Conservation (phyloP, 2,797 vertebrate genomes). For the Gallinago nigripennis region DNA sequence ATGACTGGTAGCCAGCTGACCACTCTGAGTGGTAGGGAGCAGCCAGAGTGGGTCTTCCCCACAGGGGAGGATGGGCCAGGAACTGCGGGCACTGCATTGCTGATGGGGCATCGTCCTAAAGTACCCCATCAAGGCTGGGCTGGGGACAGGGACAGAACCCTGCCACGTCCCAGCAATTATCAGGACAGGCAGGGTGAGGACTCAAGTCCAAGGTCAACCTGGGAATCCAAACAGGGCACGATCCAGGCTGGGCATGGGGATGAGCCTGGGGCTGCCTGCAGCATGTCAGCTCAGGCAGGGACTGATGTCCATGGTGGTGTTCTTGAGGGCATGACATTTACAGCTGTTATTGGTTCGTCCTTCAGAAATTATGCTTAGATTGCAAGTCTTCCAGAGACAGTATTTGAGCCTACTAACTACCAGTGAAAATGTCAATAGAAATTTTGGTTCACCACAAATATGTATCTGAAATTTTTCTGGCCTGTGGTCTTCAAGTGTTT, state of each 20-base stretch:
- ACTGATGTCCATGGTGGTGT: background rate
- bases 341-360: background rate
- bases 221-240: background rate
- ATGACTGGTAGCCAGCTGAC: rapidly evolving
- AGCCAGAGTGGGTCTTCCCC: background rate
- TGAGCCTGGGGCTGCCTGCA: background rate
- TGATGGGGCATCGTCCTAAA: background rate
- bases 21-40: background rate
- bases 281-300: background rate
- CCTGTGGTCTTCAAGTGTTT: background rate
- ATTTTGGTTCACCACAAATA: background rate
- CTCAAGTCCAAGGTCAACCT: background rate
- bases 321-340: background rate
- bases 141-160: background rate
- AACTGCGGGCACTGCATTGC: rapidly evolving
- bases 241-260: rapidly evolving
- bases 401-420: background rate
- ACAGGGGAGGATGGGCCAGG: rapidly evolving
- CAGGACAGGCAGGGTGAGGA: background rate
- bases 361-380: background rate
- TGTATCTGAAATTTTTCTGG: background rate
- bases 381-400: background rate
- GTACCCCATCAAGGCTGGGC: rapidly evolving
- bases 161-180: rapidly evolving
- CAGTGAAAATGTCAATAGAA: background rate